Conservation (phyloP, 2,888 invertebrate genomes). For the Ophioninae sp. region DNA sequence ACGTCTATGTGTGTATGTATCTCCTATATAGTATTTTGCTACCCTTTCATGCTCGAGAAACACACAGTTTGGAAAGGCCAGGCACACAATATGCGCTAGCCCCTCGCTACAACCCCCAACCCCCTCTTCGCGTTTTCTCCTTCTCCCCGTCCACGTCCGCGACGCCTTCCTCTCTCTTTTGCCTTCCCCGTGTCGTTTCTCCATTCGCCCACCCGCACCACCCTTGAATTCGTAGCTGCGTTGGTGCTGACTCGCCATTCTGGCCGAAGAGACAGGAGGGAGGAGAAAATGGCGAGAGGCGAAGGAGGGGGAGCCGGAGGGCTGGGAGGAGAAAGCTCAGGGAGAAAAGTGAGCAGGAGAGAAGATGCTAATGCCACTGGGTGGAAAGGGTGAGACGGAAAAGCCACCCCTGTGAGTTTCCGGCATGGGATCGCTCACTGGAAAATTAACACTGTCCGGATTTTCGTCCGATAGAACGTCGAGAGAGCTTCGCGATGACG, state of each 20-base stretch:
- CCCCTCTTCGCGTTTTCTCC: background rate
- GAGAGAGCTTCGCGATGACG: constrained; percentile 46
- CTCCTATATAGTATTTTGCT: constrained; percentile 60
- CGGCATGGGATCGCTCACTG: constrained; percentile 73
- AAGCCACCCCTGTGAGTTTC: constrained; percentile 64
- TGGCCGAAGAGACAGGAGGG: constrained; percentile 17
- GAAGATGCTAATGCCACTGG: constrained; percentile 16
- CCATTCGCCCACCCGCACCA: background rate
- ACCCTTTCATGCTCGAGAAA: constrained; percentile 51
- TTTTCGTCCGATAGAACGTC: constrained; percentile 71
- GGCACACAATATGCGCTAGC: constrained; percentile 28
- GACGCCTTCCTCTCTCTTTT: constrained; percentile 47
- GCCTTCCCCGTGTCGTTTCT: constrained; percentile 18
- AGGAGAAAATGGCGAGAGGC: too few species aligned
- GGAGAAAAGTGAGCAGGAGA: constrained; percentile 14
- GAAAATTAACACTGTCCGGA: constrained; percentile 77
- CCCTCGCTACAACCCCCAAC: background rate
- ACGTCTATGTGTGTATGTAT: background rate
- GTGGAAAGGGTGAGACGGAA: constrained; percentile 2
- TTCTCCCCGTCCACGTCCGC: background rate
- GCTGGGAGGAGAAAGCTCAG: background rate
- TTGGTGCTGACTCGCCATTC: constrained; percentile 17
- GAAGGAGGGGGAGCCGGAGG: background rate
- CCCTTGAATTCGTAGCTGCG: constrained; percentile 39
- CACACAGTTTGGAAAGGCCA: constrained; percentile 48